Percentiles rank a stretch among this genome's conserved stretches.
Evolutionary conservation across 2,888 invertebrate species (phyloP).

Genomic region (Lapara coniferarum): DNA sequence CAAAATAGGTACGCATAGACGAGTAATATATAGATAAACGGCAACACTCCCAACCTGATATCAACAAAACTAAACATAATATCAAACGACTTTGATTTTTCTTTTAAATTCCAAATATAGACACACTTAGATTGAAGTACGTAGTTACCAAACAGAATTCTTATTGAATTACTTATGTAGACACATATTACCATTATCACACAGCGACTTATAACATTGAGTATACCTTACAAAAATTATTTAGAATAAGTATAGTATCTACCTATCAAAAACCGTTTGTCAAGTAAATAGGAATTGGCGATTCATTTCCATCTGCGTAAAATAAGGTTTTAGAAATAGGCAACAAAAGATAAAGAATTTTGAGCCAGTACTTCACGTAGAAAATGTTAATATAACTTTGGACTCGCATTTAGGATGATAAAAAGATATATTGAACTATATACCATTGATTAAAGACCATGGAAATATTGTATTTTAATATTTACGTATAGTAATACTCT

Average conservation of each 20-base stretch:
- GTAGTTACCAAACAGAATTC: slow-evolving; percentile 3
- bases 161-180: slow-evolving; percentile 12
- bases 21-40: slow-evolving; percentile 15
- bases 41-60: neutral
- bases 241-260: slow-evolving; percentile 31
- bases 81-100: slow-evolving; percentile 16
- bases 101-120: neutral
- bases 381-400: slow-evolving; percentile 2
- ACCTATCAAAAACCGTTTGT: neutral
- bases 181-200: slow-evolving; percentile 46
- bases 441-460: neutral
- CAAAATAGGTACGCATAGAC: neutral
- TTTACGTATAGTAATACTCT: neutral
- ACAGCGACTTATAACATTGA: slow-evolving; percentile 43
- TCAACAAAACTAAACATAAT: neutral
- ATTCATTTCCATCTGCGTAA: slow-evolving; percentile 4
- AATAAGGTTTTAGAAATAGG: neutral
- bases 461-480: neutral
- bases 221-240: slow-evolving; percentile 32
- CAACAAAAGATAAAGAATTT: neutral
- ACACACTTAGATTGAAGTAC: slow-evolving; percentile 2
- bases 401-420: slow-evolving; percentile 5
- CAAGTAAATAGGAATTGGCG: slow-evolving; percentile 15
- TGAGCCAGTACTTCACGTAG: slow-evolving; percentile 8
- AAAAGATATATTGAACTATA: neutral